Percentiles rank a stretch among this genome's conserved stretches.
Evolutionary conservation across 2,797 vertebrate species (phyloP).

Genomic region (Potorous gilbertii): DNA sequence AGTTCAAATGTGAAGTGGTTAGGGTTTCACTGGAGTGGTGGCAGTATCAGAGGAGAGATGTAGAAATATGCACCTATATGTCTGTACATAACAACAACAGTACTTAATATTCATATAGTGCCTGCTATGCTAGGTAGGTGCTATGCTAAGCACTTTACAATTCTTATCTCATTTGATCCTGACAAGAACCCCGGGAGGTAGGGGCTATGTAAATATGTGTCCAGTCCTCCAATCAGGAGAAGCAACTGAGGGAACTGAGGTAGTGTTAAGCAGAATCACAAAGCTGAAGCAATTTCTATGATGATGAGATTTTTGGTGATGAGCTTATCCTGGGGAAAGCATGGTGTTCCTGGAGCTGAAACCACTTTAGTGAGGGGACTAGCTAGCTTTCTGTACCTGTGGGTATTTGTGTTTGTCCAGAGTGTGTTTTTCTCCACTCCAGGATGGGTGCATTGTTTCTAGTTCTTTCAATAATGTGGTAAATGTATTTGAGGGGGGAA

Average conservation of each 20-base stretch:
- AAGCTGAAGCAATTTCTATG: neutral
- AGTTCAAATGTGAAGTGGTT: neutral
- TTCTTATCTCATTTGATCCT: neutral
- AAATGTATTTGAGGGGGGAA: neutral
- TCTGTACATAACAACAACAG: no score
- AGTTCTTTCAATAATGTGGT: neutral
- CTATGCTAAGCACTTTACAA: neutral
- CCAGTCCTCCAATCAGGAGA: neutral
- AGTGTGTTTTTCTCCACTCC: neutral
- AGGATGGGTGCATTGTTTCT: neutral
- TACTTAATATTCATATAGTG: neutral
- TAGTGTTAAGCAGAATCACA: neutral
- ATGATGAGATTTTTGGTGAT: neutral
- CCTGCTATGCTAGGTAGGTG: no score
- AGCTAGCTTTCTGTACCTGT: neutral
- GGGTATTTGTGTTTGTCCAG: no score
- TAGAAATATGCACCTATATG: neutral
- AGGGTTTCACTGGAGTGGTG: neutral
- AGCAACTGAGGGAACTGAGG: neutral
- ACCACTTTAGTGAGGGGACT: neutral
- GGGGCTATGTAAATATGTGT: no score
- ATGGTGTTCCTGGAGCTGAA: neutral
- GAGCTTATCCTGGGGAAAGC: neutral
- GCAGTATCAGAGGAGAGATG: neutral
- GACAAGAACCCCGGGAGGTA: neutral